phyloP scores from a whole-genome alignment of 92 coral and sea anemone genomes.

The Plumapathes pennacea region DNA sequence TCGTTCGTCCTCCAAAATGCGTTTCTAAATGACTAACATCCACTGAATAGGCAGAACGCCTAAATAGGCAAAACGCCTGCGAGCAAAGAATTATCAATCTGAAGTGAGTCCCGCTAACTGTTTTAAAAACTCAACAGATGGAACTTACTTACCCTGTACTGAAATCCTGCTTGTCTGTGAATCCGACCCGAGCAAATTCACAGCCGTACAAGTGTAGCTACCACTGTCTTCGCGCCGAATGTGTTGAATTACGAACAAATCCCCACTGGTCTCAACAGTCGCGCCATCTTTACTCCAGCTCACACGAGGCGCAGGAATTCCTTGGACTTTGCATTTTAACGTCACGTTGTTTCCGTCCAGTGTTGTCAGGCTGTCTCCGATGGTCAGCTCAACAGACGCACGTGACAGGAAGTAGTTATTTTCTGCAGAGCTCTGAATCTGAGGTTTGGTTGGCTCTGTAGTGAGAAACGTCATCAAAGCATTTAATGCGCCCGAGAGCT shows the following conservation, averaged over 20 bases:
- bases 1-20: not conserved
- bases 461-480: too few relatives aligned
- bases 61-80: not conserved
- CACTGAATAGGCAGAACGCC: not conserved
- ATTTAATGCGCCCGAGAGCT: too few relatives aligned
- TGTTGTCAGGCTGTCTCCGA: slow-evolving; percentile 67
- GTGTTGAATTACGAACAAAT: slow-evolving; percentile 7
- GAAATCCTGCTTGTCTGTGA: slow-evolving; percentile 4
- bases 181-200: slow-evolving; percentile 25
- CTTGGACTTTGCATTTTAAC: slow-evolving; percentile 62
- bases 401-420: too few relatives aligned
- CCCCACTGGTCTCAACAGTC: slow-evolving; percentile 1
- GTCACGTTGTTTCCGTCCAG: slow-evolving; percentile 62
- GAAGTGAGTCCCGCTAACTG: too few relatives aligned
- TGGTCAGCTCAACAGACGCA: slow-evolving; percentile 26
- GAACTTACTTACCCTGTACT: slow-evolving; percentile 7
- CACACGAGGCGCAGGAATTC: slow-evolving; percentile 72
- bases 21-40: not conserved
- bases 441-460: too few relatives aligned
- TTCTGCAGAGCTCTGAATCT: too few relatives aligned
- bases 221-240: slow-evolving; percentile 15
- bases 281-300: slow-evolving; percentile 65
- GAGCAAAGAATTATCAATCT: too few relatives aligned
- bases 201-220: slow-evolving; percentile 28
- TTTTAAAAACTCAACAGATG: too few relatives aligned